Percentiles rank a stretch among this genome's conserved stretches.
phyloP scores from a whole-genome alignment of 2,888 invertebrate genomes.

The Sphaeridia pumilis region DNA sequence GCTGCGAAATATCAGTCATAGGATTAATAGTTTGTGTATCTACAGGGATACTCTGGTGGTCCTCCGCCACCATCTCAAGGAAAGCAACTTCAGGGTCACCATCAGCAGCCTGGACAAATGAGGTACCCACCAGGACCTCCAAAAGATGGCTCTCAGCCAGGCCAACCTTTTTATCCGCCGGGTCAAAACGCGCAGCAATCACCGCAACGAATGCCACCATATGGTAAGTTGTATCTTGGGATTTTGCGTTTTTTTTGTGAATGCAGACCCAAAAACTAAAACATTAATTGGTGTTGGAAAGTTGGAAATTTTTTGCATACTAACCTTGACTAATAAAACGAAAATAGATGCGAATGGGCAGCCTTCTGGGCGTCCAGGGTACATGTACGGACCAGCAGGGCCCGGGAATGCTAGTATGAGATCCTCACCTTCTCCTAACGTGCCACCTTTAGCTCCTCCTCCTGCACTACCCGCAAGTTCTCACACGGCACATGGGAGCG shows the following conservation, averaged over 20 bases:
- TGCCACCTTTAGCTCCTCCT: slow-evolving; percentile 47
- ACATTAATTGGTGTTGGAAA: no score
- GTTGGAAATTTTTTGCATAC: no score
- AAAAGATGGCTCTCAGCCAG: slow-evolving; percentile 15
- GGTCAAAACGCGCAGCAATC: slow-evolving; percentile 16
- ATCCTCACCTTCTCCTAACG: slow-evolving; percentile 30
- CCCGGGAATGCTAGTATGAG: slow-evolving; percentile 32
- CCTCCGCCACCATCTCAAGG: slow-evolving; percentile 19
- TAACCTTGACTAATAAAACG: no score
- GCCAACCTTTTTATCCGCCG: slow-evolving; percentile 16
- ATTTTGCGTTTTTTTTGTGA: no score
- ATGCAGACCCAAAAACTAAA: no score
- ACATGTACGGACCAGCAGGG: slow-evolving; percentile 37
- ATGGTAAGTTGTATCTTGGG: slow-evolving; percentile 24
- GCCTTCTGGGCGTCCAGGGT: slow-evolving; percentile 14
- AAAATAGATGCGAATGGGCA: slow-evolving; percentile 18
- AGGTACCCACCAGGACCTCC: slow-evolving; percentile 22
- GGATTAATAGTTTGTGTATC: slow-evolving; percentile 6
- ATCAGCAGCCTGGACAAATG: slow-evolving; percentile 27
- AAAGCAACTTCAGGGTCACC: slow-evolving; percentile 32
- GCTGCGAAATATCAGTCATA: no score
- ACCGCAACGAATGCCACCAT: slow-evolving; percentile 33
- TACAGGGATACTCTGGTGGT: slow-evolving; percentile 26
- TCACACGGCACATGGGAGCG: slow-evolving; percentile 40
- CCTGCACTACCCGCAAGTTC: slow-evolving; percentile 45